Conservation (phyloP, 2,888 invertebrate species). For the Diarsia dahlii region DNA sequence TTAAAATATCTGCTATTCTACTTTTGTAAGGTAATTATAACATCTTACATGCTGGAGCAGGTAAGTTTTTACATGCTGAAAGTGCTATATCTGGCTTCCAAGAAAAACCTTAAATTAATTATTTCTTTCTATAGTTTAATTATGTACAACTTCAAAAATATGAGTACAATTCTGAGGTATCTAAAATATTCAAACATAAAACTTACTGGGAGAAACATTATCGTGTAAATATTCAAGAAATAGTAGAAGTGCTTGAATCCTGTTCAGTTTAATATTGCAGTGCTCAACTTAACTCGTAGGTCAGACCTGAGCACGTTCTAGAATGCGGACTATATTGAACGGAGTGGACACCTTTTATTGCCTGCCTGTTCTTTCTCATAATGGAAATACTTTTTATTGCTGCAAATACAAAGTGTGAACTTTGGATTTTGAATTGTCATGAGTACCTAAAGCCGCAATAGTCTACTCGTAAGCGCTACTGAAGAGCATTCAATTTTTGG, state of each 20-base stretch:
- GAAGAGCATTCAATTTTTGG: no score
- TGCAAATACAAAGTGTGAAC: not conserved
- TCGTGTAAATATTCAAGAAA: constrained; percentile 15
- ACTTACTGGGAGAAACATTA: not conserved
- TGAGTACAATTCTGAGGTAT: not conserved
- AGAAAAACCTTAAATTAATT: no score
- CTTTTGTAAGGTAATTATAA: not conserved
- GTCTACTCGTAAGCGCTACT: not conserved
- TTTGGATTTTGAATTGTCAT: not conserved
- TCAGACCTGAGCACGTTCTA: constrained; percentile 14
- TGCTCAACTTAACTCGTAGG: not conserved
- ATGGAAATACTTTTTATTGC: constrained; percentile 18
- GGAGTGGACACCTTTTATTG: not conserved
- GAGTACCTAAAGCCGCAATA: not conserved
- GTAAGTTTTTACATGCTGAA: no score
- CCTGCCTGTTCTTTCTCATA: not conserved
- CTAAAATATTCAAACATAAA: not conserved
- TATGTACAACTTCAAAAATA: not conserved
- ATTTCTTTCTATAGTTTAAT: no score
- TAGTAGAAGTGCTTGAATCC: not conserved
- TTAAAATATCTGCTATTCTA: not conserved
- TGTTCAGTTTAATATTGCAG: constrained; percentile 24
- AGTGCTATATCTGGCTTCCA: no score
- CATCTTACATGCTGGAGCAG: not conserved
- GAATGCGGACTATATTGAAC: constrained; percentile 19